Percentiles rank a stretch among this genome's conserved stretches.
Evolutionary conservation across 2,888 invertebrate genomes (phyloP).

Genomic region (Trichacis sp.): DNA sequence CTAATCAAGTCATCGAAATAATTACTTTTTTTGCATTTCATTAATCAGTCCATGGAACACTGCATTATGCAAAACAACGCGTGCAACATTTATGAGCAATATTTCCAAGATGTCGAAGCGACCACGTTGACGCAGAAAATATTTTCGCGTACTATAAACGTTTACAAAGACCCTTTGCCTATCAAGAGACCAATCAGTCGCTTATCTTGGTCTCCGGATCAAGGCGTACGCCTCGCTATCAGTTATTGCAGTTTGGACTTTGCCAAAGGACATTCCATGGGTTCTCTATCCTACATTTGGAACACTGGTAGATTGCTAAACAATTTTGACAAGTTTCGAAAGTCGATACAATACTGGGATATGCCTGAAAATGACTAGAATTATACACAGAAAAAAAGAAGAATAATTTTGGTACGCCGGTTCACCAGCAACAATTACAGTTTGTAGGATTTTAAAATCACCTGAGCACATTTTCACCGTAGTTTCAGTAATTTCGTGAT

Average conservation of each 20-base stretch:
- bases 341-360: too few relatives aligned
- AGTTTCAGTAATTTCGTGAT: too few relatives aligned
- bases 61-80: slow-evolving; percentile 83
- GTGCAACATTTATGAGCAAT: slow-evolving; percentile 83
- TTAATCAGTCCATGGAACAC: slow-evolving; percentile 74
- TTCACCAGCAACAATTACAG: too few relatives aligned
- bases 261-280: slow-evolving; percentile 65
- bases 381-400: too few relatives aligned
- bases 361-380: too few relatives aligned
- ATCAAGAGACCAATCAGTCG: slow-evolving; percentile 72
- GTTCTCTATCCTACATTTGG: slow-evolving; percentile 76
- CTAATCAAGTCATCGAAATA: too few relatives aligned
- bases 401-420: too few relatives aligned
- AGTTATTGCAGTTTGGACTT: slow-evolving; percentile 75
- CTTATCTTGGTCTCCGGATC: slow-evolving; percentile 80
- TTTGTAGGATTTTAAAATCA: too few relatives aligned
- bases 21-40: too few relatives aligned
- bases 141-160: slow-evolving; percentile 75
- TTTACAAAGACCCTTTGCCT: slow-evolving; percentile 75
- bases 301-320: slow-evolving; percentile 71
- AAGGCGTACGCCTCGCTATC: slow-evolving; percentile 75
- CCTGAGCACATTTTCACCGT: too few relatives aligned
- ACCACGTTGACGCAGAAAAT: slow-evolving; percentile 72
- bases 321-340: too few relatives aligned
- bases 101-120: slow-evolving; percentile 74